Base-by-base conservation (phyloP, 2,797 vertebrate genomes). In the Moxostoma hubbsi region DNA sequence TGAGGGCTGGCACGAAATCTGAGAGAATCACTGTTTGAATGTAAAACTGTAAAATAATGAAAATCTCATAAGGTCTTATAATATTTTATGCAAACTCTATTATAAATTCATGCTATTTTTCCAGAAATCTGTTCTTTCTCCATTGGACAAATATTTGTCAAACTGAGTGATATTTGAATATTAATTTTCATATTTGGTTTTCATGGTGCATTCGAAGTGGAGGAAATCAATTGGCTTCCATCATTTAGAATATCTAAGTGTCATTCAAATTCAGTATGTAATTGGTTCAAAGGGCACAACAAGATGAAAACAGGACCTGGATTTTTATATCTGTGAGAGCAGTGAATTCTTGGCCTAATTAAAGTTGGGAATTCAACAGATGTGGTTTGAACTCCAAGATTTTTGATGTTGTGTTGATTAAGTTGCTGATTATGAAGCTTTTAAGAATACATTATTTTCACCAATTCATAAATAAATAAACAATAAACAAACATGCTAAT, bases 101-200 rank as follows among this genome's bases (percentile, higher is more conserved):
- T n/a, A 64, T n/a, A 12, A n/a, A 62, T 12, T 7, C 7, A 5
- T 43, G 36, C 18, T 2, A 36, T 58, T 62, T 16, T 24, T 49
- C 5, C n/a, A 6, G 2, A 4, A 15, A 11, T 54, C 49, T 16
- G 16, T 45, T 16, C 9, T 45, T n/a, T 50, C 12, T 57, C 12
- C 36, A 36, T 4, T 36, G 36, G 36, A 36, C 36, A 36, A 36
- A 36, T 36, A 36, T 36, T 36, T 36, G 2, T 36, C 47, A 46
- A 36, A 79, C 75, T 68, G 70, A 68, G 62, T 67, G 18, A 70
- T 62, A 71, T 61, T 9, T 36, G 46, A 80, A 77, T 69, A 79
- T 71, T 36, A 63, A 63, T 58, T 63, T 53, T 43, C 13, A 57
- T 12, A 51, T 24, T 70, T n/a, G 13, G 11, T 58, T 64, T 7